Evolutionary conservation across 2,113 vertebrate genomes (phyloP).

Genomic region (Microtus ochrogaster): DNA sequence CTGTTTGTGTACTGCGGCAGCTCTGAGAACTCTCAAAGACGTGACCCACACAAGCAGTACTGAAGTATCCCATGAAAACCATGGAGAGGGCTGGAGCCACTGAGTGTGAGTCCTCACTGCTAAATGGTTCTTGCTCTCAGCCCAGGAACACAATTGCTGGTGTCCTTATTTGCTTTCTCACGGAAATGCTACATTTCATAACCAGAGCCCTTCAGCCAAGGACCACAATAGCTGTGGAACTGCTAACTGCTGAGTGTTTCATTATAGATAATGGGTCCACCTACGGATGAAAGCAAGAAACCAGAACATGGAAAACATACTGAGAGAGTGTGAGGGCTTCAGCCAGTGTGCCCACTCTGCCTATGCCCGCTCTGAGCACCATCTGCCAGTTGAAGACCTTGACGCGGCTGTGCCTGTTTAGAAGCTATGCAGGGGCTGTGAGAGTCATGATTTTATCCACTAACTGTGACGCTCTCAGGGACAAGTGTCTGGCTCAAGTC

Average conservation of each 20-base stretch:
- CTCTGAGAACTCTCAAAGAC: background rate
- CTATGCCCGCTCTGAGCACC: background rate
- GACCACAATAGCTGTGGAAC: background rate
- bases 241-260: conserved; percentile 35
- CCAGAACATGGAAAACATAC: background rate
- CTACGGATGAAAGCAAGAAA: background rate
- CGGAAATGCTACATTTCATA: conserved; percentile 47
- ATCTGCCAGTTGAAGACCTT: rapidly evolving
- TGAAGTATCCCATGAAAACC: background rate
- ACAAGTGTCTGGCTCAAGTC: background rate
- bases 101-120: background rate
- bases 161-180: conserved; percentile 21
- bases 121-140: background rate
- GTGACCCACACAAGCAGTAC: background rate
- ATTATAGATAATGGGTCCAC: background rate
- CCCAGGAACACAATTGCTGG: background rate
- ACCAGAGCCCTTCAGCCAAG: background rate
- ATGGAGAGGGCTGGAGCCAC: background rate
- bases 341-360: rapidly evolving
- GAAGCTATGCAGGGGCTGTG: background rate
- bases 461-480: background rate
- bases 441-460: background rate
- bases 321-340: background rate
- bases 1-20: background rate
- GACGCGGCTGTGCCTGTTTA: background rate